Base-by-base conservation (phyloP, 2,888 invertebrate genomes). In the Cephus spinipes region DNA sequence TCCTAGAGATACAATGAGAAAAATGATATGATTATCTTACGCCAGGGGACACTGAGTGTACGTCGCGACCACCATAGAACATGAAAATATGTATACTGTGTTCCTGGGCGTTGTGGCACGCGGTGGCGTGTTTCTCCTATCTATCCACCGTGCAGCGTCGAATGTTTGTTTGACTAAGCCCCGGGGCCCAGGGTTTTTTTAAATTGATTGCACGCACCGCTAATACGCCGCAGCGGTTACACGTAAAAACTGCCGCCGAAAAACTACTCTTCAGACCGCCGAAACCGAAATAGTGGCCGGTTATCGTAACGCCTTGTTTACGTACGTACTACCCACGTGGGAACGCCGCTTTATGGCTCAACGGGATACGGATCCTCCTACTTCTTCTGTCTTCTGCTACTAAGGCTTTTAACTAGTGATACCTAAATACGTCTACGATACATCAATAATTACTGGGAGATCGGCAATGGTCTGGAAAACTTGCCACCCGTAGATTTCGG, bases 191-290 rank as follows among this genome's bases (percentile, higher is more conserved):
- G 79, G 76, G 81, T 78, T 77, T 35, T 82, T 84, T 83, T 81
- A 81, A 85, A 85, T 85, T 85, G 83, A 85, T 81, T 79, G 77
- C 84, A 74, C 82, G 81, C 76, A 85, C 85, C 83, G 84, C 85
- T 85, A 82, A 83, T 87, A 85, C 81, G 83, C 86, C 85, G 83
- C 82, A 82, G 84, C 81, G 83, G 84, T 85, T 81, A 80, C 81
- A 85, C 84, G 80, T 79, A 81, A 79, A 81, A 80, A 80, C 32
- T 33, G 71, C 71, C 71, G 32, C 71, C 32, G 71, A 71, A 71
- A 71, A 71, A 71, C 71, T 71, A 71, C 71, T 55, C 23, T 71
- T 71, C 71, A 71, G 71, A 71, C 71, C 23, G 71, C 71, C 71
- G 71, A 71, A 71, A 71, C 71, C 33, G 71, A 71, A 71, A 71